Conservation (phyloP, 2,797 vertebrate species). For the Aselliscus stoliczkanus region DNA sequence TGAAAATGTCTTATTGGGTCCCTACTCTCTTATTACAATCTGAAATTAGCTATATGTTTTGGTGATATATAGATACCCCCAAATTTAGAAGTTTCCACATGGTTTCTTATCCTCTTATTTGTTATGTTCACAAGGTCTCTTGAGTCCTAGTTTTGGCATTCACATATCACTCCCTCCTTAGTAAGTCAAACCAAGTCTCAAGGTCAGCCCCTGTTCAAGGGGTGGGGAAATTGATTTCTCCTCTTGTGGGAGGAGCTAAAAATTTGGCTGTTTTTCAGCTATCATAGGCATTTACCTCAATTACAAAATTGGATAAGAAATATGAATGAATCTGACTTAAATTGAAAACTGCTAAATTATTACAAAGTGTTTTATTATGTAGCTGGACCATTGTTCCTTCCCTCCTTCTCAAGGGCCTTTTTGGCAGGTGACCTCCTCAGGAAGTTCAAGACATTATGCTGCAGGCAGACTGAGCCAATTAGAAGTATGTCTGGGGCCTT, state of each 20-base stretch:
- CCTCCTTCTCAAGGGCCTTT: not conserved
- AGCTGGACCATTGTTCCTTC: not conserved
- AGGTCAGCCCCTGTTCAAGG: not conserved
- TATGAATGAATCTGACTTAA: not conserved
- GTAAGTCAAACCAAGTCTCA: not conserved
- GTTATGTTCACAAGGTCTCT: not conserved
- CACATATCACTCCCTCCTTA: not conserved
- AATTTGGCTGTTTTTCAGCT: not conserved
- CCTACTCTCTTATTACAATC: not conserved
- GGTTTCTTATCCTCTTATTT: not conserved
- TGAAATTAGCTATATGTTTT: not conserved
- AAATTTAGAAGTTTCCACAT: not conserved
- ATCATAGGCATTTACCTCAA: not conserved
- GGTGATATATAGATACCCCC: not conserved
- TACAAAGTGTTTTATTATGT: not conserved
- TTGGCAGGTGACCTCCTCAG: not conserved
- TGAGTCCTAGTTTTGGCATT: not conserved
- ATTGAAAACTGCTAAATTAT: not conserved
- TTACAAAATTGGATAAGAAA: not conserved
- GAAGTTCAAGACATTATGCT: not conserved
- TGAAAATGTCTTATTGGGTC: not conserved
- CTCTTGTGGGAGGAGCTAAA: not conserved
- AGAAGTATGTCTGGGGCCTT: not conserved
- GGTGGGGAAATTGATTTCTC: not conserved
- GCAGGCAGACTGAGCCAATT: not conserved